A percentile compares a stretch with the other conserved stretches of the same genome.
These are phyloP conservation scores for Calidris pugnax DNA, from an alignment of 2,113 vertebrate genomes.

Conservation along the genomic window DNA sequence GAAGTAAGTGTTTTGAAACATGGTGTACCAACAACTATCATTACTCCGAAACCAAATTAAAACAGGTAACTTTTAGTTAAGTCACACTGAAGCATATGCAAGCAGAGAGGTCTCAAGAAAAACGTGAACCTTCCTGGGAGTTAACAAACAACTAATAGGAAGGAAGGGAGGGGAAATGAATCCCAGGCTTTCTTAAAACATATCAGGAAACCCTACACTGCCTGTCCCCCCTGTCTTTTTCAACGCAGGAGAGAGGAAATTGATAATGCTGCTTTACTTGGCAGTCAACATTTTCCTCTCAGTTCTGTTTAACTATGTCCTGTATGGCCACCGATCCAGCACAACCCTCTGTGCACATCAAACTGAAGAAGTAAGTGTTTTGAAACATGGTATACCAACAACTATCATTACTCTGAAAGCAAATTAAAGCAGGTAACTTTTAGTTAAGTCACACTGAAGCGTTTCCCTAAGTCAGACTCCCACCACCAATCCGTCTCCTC, in stretches of 20 bases:
- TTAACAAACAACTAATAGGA: slow-evolving; percentile 73
- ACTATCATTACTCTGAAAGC: not conserved
- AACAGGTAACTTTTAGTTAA: not conserved
- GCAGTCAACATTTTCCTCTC: slow-evolving; percentile 57
- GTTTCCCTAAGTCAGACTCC: no score
- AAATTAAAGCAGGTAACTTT: not conserved
- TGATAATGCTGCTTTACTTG: slow-evolving; percentile 67
- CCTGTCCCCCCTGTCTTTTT: slow-evolving; percentile 51
- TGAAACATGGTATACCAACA: not conserved
- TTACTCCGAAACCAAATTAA: not conserved
- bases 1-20: not conserved
- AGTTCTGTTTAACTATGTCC: not conserved
- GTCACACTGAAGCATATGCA: not conserved
- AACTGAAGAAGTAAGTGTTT: not conserved
- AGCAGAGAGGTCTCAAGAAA: slow-evolving; percentile 36
- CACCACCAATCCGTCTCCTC: no score
- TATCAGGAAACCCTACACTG: slow-evolving; percentile 64
- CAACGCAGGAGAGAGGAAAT: slow-evolving; percentile 64
- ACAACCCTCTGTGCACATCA: not conserved
- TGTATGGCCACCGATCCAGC: not conserved
- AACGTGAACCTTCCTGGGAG: slow-evolving; percentile 67
- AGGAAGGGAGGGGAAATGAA: slow-evolving; percentile 78
- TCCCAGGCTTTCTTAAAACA: slow-evolving; percentile 68
- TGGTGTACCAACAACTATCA: not conserved
- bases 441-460: not conserved